Base-by-base conservation (phyloP, 2,113 vertebrate species). In the Oriolus oriolus region DNA sequence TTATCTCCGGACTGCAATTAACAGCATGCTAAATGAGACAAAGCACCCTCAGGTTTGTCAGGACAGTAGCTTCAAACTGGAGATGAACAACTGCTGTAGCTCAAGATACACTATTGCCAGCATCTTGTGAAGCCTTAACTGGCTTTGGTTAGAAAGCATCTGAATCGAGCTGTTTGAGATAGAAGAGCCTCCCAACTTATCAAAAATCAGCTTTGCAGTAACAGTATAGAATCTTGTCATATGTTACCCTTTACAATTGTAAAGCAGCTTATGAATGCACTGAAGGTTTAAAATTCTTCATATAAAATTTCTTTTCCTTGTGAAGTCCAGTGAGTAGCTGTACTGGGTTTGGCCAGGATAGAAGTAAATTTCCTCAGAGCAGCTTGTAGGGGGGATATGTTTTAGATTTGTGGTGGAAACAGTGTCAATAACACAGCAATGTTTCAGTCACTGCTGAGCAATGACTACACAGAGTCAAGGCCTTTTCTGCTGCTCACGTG, bases 371-470 rank as follows among this genome's bases (percentile, higher is more conserved):
- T 74, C 61, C 54, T 60, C 66, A 56, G 5, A 66, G 57, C 31
- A 54, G 35, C 11, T 71, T 30, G 4, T 24, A 81, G 22, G 11
- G 20, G 28, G 4, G 1, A 41, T 65, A 19, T 16, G 11, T 31
- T 64, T 60, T 49, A 24, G 18, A 54, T 91, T 59, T 80, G 9
- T 49, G 66, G 21, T 63, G 16, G 12, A 79, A 75, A 69, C 33
- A 52, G 9, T 6, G 23, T 12, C 2, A 1, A 11, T 44, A 60
- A 54, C 5, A 31, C n/a, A 49, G 44, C 0, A 2, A 44, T 60
- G 42, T 49, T 88, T 65, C 16, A 4, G 15, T n/a, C 53, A 39
- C 1, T 44, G 44, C 31, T 59, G 20, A 39, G 30, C 31, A 39
- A 10, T 8, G 35, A 42, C 26, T 49, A 76, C 54, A 31, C 9